Evolutionary conservation across 2,113 vertebrate species (phyloP), one percentile per base, ranked within the genome.

Genomic region (Perognathus longimembris): DNA sequence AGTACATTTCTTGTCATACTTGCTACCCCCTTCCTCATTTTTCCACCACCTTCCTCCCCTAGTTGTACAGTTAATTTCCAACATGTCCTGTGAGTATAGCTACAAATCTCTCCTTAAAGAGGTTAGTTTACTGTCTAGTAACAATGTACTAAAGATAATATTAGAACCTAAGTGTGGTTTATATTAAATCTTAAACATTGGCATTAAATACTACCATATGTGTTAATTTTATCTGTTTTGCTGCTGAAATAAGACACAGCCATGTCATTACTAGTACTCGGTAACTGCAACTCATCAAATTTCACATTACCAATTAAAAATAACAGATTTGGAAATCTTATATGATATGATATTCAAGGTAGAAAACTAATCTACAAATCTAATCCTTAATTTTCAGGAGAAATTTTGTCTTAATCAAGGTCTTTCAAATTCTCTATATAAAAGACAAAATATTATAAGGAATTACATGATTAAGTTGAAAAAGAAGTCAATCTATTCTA

Each of bases 301-400:
- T 84, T 94, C 17, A 50, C 6, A 71, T 42, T 30, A 77, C 14
- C 7, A 80, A 67, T 66, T 74, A 81, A 92, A 95, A 88, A n/a
- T 85, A 24, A 50, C 11, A 82, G 15, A 81, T 54, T 69, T 63
- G 28, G 30, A 32, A 70, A 70, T 3, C 78, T 38, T 59, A 88
- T 69, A 74, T 70, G 11, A 40, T 81, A 88, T 70, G 7, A 1
- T 38, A 79, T 71, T 90, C 32, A 88, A 78, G 26, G 70, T 69
- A 50, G 10, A 1, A 92, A 92, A 73, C 64, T 81, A 88, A 34
- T n/a, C 20, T 15, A 67, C 1, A 92, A 54, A 28, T 42, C 59
- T 80, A 78, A 82, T n/a, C 57, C 6, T 34, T 71, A 88, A 69
- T 3, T 67, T 86, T 86, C 7, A 80, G n/a, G 38, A 76, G 7